phyloP scores from a whole-genome alignment of 2,797 vertebrate genomes.

The Passerculus sandwichensis region DNA sequence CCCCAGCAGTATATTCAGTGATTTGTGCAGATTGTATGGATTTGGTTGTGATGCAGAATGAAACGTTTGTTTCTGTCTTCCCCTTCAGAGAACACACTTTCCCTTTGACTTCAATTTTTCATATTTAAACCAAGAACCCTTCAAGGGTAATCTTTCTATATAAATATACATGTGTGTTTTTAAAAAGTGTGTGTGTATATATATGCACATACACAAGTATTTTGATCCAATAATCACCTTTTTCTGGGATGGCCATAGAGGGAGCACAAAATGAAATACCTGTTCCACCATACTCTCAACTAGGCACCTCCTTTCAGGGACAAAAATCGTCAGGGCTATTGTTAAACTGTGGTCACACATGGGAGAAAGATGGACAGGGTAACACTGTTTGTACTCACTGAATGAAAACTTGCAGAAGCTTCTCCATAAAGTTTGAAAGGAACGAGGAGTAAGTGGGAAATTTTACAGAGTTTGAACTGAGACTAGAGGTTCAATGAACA shows the following conservation, averaged over 20 bases:
- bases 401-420: neutral
- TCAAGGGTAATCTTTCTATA: neutral
- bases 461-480: neutral
- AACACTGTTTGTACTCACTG: neutral
- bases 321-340: neutral
- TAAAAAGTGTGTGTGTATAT: neutral
- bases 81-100: neutral
- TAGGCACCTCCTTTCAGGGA: neutral
- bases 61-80: neutral
- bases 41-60: neutral
- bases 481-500: conserved; percentile 2
- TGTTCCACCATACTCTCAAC: neutral
- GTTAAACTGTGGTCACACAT: neutral
- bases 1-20: neutral
- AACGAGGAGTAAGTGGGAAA: neutral
- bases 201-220: neutral
- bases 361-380: neutral
- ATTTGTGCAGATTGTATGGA: neutral
- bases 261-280: neutral
- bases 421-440: neutral
- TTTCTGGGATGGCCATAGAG: neutral
- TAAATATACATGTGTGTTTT: neutral
- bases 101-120: neutral
- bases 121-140: neutral
- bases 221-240: neutral